Conservation (phyloP, 2,888 invertebrate species). For the Nymphalis polychloros region DNA sequence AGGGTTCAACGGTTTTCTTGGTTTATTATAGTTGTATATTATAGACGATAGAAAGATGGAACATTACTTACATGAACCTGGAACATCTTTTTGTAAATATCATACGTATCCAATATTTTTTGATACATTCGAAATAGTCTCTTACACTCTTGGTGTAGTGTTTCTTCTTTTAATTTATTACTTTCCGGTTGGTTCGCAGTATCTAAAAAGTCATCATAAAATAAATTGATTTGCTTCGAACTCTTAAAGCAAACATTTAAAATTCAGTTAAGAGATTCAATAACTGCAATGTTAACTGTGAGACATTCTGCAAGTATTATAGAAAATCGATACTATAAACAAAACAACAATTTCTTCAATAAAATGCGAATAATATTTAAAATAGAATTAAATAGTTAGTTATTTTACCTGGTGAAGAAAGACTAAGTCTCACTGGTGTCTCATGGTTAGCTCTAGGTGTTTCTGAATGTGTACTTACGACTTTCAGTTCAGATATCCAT, state of each 20-base stretch:
- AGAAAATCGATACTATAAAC: no score
- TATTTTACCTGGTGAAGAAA: neutral
- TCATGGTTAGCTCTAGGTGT: no score
- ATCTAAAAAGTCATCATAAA: no score
- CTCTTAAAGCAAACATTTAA: no score
- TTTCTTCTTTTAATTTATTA: neutral
- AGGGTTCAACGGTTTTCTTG: no score
- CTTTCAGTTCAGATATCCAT: conserved; percentile 7
- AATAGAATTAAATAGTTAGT: neutral
- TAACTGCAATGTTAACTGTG: no score
- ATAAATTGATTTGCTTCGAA: no score
- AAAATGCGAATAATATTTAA: no score
- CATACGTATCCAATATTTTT: neutral
- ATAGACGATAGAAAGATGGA: neutral
- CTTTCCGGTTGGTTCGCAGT: neutral
- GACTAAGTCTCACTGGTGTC: neutral
- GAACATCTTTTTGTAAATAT: conserved; percentile 1
- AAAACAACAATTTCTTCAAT: no score
- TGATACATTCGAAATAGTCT: neutral
- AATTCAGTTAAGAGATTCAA: no score
- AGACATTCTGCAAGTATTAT: neutral
- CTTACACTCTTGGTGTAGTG: neutral
- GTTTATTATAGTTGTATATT: no score
- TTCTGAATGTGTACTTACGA: neutral
- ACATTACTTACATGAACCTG: neutral